Evolutionary conservation across 2,113 vertebrate genomes (phyloP).

Genomic region (Malurus elegans): DNA sequence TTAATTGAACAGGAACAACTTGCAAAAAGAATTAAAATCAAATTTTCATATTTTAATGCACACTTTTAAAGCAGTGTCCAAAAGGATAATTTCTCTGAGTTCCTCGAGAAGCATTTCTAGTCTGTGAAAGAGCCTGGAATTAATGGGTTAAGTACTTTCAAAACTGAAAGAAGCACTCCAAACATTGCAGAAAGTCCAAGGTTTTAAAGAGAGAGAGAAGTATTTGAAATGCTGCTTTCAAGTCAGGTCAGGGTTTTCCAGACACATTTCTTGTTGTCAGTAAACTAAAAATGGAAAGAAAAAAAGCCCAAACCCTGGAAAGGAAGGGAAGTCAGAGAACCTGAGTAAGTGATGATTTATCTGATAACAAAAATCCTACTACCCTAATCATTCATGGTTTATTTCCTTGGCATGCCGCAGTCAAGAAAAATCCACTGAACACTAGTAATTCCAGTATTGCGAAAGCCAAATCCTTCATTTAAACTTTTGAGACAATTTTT

Average conservation of each 20-base stretch:
- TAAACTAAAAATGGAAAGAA: conserved; percentile 16
- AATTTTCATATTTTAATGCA: neutral
- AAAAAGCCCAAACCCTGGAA: neutral
- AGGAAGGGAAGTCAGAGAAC: neutral
- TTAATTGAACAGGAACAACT: neutral
- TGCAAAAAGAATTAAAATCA: neutral
- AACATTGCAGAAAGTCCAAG: neutral
- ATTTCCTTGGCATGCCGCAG: conserved; percentile 10
- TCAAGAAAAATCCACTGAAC: conserved; percentile 10
- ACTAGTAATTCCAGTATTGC: neutral
- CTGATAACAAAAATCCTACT: conserved; percentile 20
- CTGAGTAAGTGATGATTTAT: conserved; percentile 26
- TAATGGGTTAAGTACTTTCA: neutral
- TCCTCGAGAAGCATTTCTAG: neutral
- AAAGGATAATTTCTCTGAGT: neutral
- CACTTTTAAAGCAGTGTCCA: neutral
- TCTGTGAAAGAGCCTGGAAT: neutral
- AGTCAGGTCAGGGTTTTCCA: neutral
- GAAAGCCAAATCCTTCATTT: conserved; percentile 30
- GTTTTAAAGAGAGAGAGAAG: neutral
- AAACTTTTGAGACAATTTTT: conserved; percentile 47
- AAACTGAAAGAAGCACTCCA: neutral
- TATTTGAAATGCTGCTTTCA: neutral
- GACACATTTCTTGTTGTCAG: conserved; percentile 11
- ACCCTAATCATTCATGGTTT: conserved; percentile 17